A percentile compares a stretch with the other conserved stretches of the same genome.
Evolutionary conservation across 2,113 vertebrate species (phyloP).

Genomic region (Danio rerio): DNA sequence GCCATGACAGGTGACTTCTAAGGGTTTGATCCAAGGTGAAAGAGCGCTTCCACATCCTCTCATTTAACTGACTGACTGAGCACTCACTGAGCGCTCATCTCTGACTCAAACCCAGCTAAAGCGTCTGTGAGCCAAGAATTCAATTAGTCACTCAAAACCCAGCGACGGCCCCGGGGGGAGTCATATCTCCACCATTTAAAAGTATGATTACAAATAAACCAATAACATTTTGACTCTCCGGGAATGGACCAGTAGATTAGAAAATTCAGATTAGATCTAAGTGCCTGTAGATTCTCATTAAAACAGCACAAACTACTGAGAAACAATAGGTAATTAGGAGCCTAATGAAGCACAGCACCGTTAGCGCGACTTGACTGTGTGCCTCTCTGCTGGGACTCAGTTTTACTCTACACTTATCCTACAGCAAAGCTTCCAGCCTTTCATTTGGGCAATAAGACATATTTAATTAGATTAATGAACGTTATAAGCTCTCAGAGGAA

Average conservation of each 20-base stretch:
- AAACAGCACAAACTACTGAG: conserved; percentile 98
- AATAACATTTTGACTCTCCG: conserved; percentile 83
- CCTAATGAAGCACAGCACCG: conserved; percentile 96
- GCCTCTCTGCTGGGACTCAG: conserved; percentile 94
- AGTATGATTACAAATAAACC: conserved; percentile 84
- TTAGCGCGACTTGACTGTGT: conserved; percentile 90
- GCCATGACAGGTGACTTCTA: conserved; percentile 63
- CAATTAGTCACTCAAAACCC: conserved; percentile 77
- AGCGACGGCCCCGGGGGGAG: conserved; percentile 72
- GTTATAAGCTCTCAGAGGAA: conserved; percentile 91
- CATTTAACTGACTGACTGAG: conserved; percentile 61
- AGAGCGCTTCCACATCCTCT: conserved; percentile 59
- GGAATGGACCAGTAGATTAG: conserved; percentile 84
- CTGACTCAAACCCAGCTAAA: conserved; percentile 38
- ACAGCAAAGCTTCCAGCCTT: conserved; percentile 94
- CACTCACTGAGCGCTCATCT: conserved; percentile 43
- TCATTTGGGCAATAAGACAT: conserved; percentile 98
- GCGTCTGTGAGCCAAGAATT: conserved; percentile 67
- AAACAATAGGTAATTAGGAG: conserved; percentile 99
- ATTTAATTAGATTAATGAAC: conserved; percentile 99
- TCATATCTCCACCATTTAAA: conserved; percentile 80
- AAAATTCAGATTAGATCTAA: conserved; percentile 83
- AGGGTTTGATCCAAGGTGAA: conserved; percentile 62
- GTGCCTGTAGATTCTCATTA: conserved; percentile 94
- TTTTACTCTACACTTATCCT: conserved; percentile 98